A percentile compares a stretch with the other conserved stretches of the same genome.
phyloP scores from a whole-genome alignment of 2,797 vertebrate genomes.

The Amblyraja radiata region DNA sequence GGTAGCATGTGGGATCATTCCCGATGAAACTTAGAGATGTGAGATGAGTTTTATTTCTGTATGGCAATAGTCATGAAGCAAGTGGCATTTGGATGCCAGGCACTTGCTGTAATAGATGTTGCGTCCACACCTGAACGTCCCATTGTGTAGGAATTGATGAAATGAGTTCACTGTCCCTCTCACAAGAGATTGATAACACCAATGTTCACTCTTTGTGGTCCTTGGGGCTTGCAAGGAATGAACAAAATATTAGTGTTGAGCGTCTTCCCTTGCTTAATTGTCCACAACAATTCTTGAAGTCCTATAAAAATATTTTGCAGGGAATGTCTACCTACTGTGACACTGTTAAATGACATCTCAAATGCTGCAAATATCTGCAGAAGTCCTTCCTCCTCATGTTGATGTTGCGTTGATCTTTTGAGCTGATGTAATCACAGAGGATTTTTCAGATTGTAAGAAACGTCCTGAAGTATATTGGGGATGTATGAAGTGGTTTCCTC shows the following conservation, averaged over 20 bases:
- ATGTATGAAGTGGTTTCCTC: background rate
- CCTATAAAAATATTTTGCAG: background rate
- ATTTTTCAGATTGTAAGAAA: background rate
- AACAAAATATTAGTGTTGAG: background rate
- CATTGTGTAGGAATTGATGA: background rate
- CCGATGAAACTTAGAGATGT: background rate
- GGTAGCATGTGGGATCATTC: background rate
- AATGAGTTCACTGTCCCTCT: background rate
- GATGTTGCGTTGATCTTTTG: background rate
- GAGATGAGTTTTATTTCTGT: background rate
- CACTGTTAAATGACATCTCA: background rate
- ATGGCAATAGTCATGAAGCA: background rate
- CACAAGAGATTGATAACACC: background rate
- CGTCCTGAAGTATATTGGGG: background rate
- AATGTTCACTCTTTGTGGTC: background rate
- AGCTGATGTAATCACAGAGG: background rate
- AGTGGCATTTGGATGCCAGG: background rate
- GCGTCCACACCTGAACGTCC: background rate
- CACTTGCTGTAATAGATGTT: background rate
- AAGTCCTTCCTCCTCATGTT: background rate
- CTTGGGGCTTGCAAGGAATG: background rate
- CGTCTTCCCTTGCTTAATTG: background rate
- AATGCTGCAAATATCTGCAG: background rate
- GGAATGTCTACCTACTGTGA: background rate
- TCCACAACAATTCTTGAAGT: background rate